Conservation (phyloP, 2,113 vertebrate genomes). For the Tympanuchus pallidicinctus region DNA sequence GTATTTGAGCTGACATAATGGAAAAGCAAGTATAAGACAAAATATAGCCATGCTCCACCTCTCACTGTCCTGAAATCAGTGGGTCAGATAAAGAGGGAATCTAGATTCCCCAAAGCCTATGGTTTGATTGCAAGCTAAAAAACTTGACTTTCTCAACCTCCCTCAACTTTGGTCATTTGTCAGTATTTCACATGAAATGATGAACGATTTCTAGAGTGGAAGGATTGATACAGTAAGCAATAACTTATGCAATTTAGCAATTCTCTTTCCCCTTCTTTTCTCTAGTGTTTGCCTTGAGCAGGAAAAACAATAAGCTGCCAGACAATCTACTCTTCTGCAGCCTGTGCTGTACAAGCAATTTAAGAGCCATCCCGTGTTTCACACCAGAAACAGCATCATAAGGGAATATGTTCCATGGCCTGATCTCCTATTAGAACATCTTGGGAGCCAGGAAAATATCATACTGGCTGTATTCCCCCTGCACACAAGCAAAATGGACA, state of each 20-base stretch:
- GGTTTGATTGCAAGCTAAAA: background rate
- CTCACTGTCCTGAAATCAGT: background rate
- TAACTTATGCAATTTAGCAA: background rate
- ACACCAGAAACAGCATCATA: background rate
- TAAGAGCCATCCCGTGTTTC: background rate
- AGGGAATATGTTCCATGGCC: background rate
- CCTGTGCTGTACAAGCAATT: background rate
- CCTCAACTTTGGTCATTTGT: background rate
- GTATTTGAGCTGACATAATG: background rate
- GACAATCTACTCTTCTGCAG: background rate
- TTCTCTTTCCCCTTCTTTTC: background rate
- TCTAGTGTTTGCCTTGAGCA: background rate
- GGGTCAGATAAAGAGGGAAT: background rate
- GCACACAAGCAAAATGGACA: background rate
- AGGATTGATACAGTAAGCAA: background rate
- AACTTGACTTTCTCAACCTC: background rate
- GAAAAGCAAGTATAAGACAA: background rate
- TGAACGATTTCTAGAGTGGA: background rate
- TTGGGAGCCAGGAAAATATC: background rate
- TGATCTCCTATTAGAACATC: background rate
- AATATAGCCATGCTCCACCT: background rate
- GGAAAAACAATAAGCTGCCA: background rate
- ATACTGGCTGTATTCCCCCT: background rate
- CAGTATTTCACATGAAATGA: conserved; percentile 22
- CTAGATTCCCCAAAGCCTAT: background rate